A percentile compares a stretch with the other conserved stretches of the same genome.
Evolutionary conservation across 2,888 invertebrate genomes (phyloP).

Genomic region (Drosophila bunnanda): DNA sequence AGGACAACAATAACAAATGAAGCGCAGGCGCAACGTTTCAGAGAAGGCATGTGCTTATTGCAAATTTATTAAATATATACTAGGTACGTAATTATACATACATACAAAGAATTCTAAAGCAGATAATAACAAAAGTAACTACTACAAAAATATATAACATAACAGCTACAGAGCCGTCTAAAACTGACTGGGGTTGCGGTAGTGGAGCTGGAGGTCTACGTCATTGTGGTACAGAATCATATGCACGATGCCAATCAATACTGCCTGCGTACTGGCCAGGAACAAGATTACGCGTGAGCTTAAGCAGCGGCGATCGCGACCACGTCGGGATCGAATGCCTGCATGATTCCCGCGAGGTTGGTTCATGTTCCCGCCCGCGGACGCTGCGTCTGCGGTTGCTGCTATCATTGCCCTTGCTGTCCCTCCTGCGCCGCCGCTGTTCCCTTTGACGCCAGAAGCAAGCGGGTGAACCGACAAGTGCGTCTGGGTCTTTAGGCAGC

Average conservation of each 20-base stretch:
- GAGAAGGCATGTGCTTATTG: not conserved
- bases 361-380: not conserved
- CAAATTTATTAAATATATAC: not conserved
- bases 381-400: not conserved
- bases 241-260: slow-evolving; percentile 23
- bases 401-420: slow-evolving; percentile 10
- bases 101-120: not conserved
- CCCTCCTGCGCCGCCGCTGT: not conserved
- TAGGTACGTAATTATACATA: slow-evolving; percentile 6
- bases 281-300: slow-evolving; percentile 6
- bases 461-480: slow-evolving; percentile 3
- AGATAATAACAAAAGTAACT: slow-evolving; percentile 6
- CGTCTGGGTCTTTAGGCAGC: slow-evolving; percentile 23
- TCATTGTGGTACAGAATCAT: slow-evolving; percentile 29
- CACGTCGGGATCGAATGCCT: not conserved
- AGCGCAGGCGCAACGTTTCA: slow-evolving; percentile 14
- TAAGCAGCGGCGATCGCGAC: not conserved
- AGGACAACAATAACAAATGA: slow-evolving; percentile 29
- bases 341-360: not conserved
- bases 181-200: slow-evolving; percentile 29
- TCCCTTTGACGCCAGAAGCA: not conserved
- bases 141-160: slow-evolving; percentile 15
- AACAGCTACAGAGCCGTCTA: slow-evolving; percentile 11
- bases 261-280: slow-evolving; percentile 15
- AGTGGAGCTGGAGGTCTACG: slow-evolving; percentile 11